Evolutionary conservation across 2,113 vertebrate genomes (phyloP).

Genomic region (Heterochromis multidens): DNA sequence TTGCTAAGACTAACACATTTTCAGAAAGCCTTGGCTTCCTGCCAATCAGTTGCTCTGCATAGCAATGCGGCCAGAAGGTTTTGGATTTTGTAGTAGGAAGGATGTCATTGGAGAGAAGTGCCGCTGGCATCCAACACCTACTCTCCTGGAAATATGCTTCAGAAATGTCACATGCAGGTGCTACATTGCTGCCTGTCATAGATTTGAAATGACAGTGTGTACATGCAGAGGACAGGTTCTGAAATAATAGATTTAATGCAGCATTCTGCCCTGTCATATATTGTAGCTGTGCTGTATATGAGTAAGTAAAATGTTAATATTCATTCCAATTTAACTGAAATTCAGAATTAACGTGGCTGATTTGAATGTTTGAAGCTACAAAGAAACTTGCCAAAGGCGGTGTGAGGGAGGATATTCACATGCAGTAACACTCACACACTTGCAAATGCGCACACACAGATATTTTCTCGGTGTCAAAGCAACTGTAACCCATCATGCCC

Average conservation of each 20-base stretch:
- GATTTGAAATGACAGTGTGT: slow-evolving; percentile 11
- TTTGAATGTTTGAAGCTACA: not conserved
- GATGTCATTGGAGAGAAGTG: slow-evolving; percentile 45
- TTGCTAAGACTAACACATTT: slow-evolving; percentile 59
- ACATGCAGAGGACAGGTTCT: not conserved
- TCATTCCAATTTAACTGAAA: not conserved
- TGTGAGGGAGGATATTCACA: not conserved
- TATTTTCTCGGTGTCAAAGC: slow-evolving; percentile 26
- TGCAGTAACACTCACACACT: not conserved
- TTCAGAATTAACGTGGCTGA: not conserved
- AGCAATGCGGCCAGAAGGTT: slow-evolving; percentile 49
- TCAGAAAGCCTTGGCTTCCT: slow-evolving; percentile 30
- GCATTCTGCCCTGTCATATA: not conserved
- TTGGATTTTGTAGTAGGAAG: slow-evolving; percentile 10
- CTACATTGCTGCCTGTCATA: slow-evolving; percentile 18
- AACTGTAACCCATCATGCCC: slow-evolving; percentile 30
- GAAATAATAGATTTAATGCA: not conserved
- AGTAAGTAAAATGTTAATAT: not conserved
- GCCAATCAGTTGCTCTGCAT: slow-evolving; percentile 49
- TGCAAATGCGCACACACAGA: not conserved
- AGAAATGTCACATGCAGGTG: slow-evolving; percentile 42
- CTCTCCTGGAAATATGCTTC: slow-evolving; percentile 22
- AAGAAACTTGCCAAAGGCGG: not conserved
- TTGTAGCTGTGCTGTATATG: not conserved
- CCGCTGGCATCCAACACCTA: slow-evolving; percentile 28